A percentile compares a stretch with the other conserved stretches of the same genome.
Conservation (phyloP, 2,113 vertebrate genomes). For the Clarias magur region DNA sequence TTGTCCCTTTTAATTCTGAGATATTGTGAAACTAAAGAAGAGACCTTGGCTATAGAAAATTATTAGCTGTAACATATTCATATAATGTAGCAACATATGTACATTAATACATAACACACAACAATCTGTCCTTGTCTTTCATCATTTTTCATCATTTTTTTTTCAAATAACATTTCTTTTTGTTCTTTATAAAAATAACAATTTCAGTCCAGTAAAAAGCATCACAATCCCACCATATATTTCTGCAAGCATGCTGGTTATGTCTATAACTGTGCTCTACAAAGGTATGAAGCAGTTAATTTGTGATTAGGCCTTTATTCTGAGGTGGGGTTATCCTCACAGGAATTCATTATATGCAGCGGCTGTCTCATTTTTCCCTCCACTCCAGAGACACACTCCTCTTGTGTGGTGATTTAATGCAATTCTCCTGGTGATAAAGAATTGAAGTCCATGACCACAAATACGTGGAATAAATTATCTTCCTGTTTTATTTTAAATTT, state of each 20-base stretch:
- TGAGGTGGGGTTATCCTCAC: slow-evolving; percentile 78
- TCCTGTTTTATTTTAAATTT: slow-evolving; percentile 60
- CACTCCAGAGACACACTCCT: slow-evolving; percentile 72
- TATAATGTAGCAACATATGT: not conserved
- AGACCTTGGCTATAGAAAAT: not conserved
- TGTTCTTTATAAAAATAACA: slow-evolving; percentile 42
- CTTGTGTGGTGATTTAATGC: slow-evolving; percentile 81
- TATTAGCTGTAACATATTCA: not conserved
- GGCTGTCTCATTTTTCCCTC: slow-evolving; percentile 72
- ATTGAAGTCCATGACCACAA: slow-evolving; percentile 81
- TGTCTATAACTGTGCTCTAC: slow-evolving; percentile 67
- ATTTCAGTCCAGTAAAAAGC: slow-evolving; percentile 15
- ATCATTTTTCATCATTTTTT: too few relatives aligned
- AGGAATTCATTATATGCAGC: slow-evolving; percentile 82
- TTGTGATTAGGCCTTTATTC: slow-evolving; percentile 80
- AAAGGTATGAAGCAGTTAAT: slow-evolving; percentile 79
- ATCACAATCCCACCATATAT: slow-evolving; percentile 7
- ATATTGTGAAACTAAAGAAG: not conserved
- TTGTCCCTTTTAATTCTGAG: not conserved
- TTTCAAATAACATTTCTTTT: too few relatives aligned
- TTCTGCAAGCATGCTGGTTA: slow-evolving; percentile 45
- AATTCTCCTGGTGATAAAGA: slow-evolving; percentile 79
- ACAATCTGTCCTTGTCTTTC: slow-evolving; percentile 33
- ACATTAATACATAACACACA: slow-evolving; percentile 44
- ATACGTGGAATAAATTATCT: slow-evolving; percentile 79